These are phyloP conservation scores for Trypoxylus dichotomus DNA, from an alignment of 1,140 invertebrate species.

Conservation along the genomic window DNA sequence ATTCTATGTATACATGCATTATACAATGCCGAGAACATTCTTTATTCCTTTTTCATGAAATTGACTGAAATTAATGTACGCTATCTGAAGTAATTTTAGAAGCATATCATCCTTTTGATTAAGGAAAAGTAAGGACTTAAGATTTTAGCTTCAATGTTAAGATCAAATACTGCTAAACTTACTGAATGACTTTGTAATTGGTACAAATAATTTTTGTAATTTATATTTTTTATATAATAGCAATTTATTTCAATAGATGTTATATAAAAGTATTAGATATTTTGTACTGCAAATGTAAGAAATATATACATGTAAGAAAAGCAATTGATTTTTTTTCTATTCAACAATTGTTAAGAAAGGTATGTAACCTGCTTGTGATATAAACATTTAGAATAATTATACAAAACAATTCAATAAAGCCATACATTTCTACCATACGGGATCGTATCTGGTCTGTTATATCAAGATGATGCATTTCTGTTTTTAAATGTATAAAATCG, in stretches of 20 bases:
- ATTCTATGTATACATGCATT: neutral
- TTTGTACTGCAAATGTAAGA: neutral
- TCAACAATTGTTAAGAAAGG: too few relatives aligned
- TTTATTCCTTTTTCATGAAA: neutral
- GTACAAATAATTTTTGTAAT: constrained; percentile 14
- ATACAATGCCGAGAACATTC: neutral
- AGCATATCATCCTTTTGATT: neutral
- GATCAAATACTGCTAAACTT: neutral
- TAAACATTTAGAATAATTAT: too few relatives aligned
- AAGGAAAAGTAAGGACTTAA: neutral
- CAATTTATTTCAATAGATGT: neutral
- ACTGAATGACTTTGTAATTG: neutral
- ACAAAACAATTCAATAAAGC: too few relatives aligned
- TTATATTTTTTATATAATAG: constrained; percentile 3
- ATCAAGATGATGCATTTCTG: too few relatives aligned
- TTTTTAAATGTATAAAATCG: too few relatives aligned
- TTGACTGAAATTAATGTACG: neutral
- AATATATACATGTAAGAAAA: too few relatives aligned
- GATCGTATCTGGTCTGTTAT: too few relatives aligned
- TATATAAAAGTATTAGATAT: neutral
- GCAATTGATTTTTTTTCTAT: too few relatives aligned
- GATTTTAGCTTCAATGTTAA: neutral
- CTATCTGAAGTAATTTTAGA: neutral
- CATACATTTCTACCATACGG: too few relatives aligned
- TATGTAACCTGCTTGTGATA: too few relatives aligned